phyloP scores from a whole-genome alignment of 2,888 invertebrate species.

The Oscheius sp. region DNA sequence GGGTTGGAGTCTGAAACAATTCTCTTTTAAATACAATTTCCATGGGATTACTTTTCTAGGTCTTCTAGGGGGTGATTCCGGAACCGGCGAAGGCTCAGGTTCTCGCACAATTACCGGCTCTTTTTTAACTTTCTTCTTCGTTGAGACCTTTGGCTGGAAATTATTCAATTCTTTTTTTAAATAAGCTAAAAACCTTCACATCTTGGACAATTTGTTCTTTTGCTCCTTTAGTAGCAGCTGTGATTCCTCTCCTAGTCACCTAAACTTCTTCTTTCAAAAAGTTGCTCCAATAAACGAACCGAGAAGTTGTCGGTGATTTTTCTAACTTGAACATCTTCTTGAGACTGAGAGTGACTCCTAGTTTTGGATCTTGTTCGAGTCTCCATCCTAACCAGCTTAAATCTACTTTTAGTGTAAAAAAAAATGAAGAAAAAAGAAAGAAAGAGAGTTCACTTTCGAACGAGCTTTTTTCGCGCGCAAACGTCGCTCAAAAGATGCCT shows the following conservation, averaged over 20 bases:
- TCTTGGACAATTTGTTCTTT: neutral
- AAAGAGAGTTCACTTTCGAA: too few relatives aligned
- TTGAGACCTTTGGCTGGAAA: neutral
- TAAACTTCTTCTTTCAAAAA: neutral
- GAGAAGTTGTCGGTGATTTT: slow-evolving; percentile 13
- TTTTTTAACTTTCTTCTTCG: neutral
- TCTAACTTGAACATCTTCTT: neutral
- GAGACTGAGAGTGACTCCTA: neutral
- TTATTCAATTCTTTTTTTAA: neutral
- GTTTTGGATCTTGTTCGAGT: slow-evolving; percentile 21
- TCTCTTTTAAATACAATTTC: neutral
- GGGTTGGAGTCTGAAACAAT: neutral
- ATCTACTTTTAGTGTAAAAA: too few relatives aligned
- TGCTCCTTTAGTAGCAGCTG: neutral
- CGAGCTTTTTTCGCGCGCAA: too few relatives aligned
- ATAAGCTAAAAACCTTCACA: neutral
- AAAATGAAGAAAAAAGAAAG: too few relatives aligned
- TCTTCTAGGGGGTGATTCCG: neutral
- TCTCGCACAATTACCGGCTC: neutral
- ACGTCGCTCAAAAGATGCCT: too few relatives aligned
- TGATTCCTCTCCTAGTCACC: slow-evolving; percentile 2
- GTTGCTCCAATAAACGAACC: neutral
- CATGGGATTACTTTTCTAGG: slow-evolving; percentile 5
- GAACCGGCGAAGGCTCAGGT: neutral
- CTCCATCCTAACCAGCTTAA: too few relatives aligned